Base-by-base conservation (phyloP, 53 echinoderm and acorn worm species). In the Holothuria scabra region DNA sequence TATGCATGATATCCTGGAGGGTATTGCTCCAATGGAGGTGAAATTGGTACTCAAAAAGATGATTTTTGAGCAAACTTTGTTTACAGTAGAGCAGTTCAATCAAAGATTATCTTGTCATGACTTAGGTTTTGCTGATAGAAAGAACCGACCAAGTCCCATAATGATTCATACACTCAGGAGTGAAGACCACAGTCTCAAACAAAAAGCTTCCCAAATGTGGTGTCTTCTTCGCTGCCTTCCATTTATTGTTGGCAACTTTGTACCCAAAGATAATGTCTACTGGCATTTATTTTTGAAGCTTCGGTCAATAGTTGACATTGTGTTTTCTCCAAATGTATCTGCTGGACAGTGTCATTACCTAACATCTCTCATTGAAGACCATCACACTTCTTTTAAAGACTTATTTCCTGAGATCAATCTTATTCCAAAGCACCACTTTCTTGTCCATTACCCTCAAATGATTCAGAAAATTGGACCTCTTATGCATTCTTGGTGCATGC, bases 161-260 rank as follows among this genome's bases (percentile, higher is more conserved):
- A 12, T 14, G 14, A 8, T 71, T 67, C 64, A 30, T 30, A 80
- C 87, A 60, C 44, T 91, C 12, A 62, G 52, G n/a, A 78, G 61
- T 66, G 28, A 30, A 84, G 84, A 82, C 62, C 76, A 69, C 52
- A 59, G 56, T n/a, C 81, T 84, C 60, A 66, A 69, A 28, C 84
- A 87, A 31, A 71, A 33, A 49, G 88, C 91, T 23, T 63, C 85
- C 12, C 91, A 91, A 16, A 91, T 91, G 91, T 91, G 91, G 87
- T 91, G 91, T 56, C 60, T 91, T 0, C 1, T 85, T 8, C 21
- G 88, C 1, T 35, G 56, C 0, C 57, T 91, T 55, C 85, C 87
- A 25, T 12, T 85, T 16, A 52, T 91, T 26, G 8, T 52, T 0
- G 91, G 88, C 0, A 49, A 76, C 4, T 22, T 65, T 2, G 56